These are phyloP conservation scores for Iguana delicatissima DNA, from an alignment of 2,797 vertebrate species.

Conservation along the genomic window DNA sequence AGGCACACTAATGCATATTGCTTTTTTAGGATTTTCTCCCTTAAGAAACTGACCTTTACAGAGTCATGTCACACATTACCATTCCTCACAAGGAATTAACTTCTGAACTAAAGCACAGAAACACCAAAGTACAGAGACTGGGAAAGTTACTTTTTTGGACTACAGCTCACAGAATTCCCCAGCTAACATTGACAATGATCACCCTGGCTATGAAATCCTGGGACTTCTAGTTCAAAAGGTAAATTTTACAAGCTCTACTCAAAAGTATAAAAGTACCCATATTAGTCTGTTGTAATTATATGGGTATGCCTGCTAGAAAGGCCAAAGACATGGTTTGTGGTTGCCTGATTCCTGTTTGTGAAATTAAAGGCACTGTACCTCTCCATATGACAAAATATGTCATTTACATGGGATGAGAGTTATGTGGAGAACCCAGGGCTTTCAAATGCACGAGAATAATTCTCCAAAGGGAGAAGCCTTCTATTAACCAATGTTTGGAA, in stretches of 20 bases:
- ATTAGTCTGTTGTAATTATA: not conserved
- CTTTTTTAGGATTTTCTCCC: constrained; percentile 9
- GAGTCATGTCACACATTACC: constrained; percentile 31
- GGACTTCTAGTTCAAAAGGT: not conserved
- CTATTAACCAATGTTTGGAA: not conserved
- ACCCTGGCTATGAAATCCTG: not conserved
- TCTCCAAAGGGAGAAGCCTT: not conserved
- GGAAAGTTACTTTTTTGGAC: not conserved
- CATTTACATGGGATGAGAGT: not conserved
- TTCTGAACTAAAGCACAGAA: not conserved
- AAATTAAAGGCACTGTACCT: not conserved
- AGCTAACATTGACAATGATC: not conserved
- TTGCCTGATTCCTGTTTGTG: not conserved
- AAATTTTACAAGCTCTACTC: not conserved
- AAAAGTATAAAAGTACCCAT: not conserved
- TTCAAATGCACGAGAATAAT: not conserved
- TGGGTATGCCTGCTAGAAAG: not conserved
- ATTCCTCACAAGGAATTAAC: constrained; percentile 26
- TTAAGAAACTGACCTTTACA: constrained; percentile 19
- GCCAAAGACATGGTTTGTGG: not conserved
- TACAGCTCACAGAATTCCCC: not conserved
- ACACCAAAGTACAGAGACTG: not conserved
- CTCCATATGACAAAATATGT: not conserved
- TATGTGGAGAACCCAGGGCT: not conserved
- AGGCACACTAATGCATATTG: constrained; percentile 6